Percentiles rank a stretch among this genome's conserved stretches.
Conservation (phyloP, 2,888 invertebrate genomes). For the Hypena proboscidalis region DNA sequence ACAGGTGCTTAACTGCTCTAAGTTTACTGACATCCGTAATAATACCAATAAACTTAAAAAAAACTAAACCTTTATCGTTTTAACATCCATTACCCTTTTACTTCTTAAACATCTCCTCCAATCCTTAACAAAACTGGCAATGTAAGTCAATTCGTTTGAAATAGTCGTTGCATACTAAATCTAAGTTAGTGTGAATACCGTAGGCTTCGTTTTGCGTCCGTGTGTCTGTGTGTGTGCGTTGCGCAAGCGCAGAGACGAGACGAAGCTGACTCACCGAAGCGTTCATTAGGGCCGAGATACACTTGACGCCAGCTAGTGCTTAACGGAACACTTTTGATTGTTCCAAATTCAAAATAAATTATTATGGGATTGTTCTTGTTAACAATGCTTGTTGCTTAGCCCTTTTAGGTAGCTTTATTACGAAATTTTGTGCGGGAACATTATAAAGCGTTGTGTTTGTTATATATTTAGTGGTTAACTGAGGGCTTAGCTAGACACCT, state of each 20-base stretch:
- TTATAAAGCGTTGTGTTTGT: too few relatives aligned
- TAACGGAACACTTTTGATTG: conserved; percentile 9
- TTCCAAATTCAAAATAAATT: neutral
- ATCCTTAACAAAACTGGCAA: conserved; percentile 27
- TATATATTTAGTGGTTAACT: too few relatives aligned
- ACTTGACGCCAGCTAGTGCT: conserved; percentile 40
- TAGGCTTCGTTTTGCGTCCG: conserved; percentile 44
- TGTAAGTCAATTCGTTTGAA: conserved; percentile 26
- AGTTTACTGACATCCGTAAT: conserved; percentile 76
- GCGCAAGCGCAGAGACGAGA: conserved; percentile 70
- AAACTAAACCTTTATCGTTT: conserved; percentile 11
- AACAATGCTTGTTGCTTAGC: too few relatives aligned
- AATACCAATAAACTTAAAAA: conserved; percentile 48
- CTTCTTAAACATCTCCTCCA: neutral
- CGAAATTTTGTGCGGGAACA: too few relatives aligned
- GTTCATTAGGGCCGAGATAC: conserved; percentile 56
- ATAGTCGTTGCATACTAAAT: conserved; percentile 31
- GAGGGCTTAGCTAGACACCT: too few relatives aligned
- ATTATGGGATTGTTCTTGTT: too few relatives aligned
- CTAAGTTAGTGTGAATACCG: conserved; percentile 46
- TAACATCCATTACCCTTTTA: conserved; percentile 40
- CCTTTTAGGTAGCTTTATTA: too few relatives aligned
- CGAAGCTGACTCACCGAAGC: conserved; percentile 70
- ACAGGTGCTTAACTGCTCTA: conserved; percentile 73
- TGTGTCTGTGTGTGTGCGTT: conserved; percentile 56